Base-by-base conservation (phyloP, 2,113 vertebrate genomes). In the Ursus arctos region DNA sequence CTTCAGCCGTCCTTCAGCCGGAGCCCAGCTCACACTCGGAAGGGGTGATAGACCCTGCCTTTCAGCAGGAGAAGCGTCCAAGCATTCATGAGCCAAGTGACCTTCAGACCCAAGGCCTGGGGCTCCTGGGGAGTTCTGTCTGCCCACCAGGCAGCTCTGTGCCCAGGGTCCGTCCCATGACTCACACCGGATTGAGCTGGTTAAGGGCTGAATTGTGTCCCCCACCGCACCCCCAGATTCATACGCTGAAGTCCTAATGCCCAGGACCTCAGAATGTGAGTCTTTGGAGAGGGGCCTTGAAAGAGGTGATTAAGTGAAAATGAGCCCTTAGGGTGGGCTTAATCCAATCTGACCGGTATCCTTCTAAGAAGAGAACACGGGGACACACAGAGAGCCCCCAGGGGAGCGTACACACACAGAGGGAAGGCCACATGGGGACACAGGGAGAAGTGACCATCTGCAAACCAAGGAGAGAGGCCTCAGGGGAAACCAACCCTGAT, bases 291-390 rank as follows among this genome's bases (percentile, higher is more conserved):
- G 7, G 14, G 24, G 26, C 15, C 67, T 91, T 72, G 43, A 47
- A 90, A 79, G 53, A 61, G 43, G 43, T 43, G 74, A 77, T 51
- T 36, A 36, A 91, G 18, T 94, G 51, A 74, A 92, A 94, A 88
- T 31, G 36, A 61, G 43, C n/a, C 49, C 40, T 91, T 22, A 85
- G 71, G 15, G 7, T 87, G 22, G 24, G 43, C 74, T 49, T 87
- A 47, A 86, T 51, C 59, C 81, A 84, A 72, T 94, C 14, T 49
- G 57, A 82, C 22, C 36, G 8, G 63, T 40, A 43, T 92, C 71
- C 51, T 80, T 33, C 26, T 22, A 55, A 79, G 53, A 71, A 26
- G 61, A 79, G 33, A 80, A 81, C 53, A 87, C 28, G 21, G 24
- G 36, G 65, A 65, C 72, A 49, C 47, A 36, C 65, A 43, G 36